phyloP scores from a whole-genome alignment of 1,140 invertebrate species.

The Hycleus phaleratus region DNA sequence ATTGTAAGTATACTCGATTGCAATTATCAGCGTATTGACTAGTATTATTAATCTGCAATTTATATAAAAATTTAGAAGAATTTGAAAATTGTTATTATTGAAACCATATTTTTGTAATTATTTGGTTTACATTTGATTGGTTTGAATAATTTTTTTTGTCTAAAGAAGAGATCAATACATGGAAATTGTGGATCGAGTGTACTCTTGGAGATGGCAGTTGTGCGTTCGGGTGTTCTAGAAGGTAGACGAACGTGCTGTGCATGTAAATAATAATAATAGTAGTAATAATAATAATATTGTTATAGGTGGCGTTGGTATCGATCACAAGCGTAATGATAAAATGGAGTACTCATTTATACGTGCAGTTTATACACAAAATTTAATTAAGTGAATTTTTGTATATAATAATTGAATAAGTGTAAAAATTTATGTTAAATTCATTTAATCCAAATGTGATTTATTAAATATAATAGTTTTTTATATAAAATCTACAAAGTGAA shows the following conservation, averaged over 20 bases:
- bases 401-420: constrained; percentile 21
- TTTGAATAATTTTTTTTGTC: too few species aligned
- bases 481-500: constrained; percentile 23
- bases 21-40: too few species aligned
- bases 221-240: too few species aligned
- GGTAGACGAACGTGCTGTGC: too few species aligned
- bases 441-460: constrained; percentile 24
- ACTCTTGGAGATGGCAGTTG: constrained; percentile 9
- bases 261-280: too few species aligned
- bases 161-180: not conserved
- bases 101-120: too few species aligned
- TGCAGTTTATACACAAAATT: constrained; percentile 38
- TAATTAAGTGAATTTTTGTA: constrained; percentile 32
- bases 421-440: constrained; percentile 30
- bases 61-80: too few species aligned
- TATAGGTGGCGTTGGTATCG: constrained; percentile 30
- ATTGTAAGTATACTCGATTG: too few species aligned
- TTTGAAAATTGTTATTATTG: too few species aligned
- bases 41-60: too few species aligned
- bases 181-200: not conserved
- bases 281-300: not conserved
- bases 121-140: too few species aligned
- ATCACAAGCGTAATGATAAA: constrained; percentile 41
- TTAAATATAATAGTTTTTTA: constrained; percentile 20
- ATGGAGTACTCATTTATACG: constrained; percentile 40